phyloP scores from a whole-genome alignment of 2,888 invertebrate genomes.

The Luperina testacea region DNA sequence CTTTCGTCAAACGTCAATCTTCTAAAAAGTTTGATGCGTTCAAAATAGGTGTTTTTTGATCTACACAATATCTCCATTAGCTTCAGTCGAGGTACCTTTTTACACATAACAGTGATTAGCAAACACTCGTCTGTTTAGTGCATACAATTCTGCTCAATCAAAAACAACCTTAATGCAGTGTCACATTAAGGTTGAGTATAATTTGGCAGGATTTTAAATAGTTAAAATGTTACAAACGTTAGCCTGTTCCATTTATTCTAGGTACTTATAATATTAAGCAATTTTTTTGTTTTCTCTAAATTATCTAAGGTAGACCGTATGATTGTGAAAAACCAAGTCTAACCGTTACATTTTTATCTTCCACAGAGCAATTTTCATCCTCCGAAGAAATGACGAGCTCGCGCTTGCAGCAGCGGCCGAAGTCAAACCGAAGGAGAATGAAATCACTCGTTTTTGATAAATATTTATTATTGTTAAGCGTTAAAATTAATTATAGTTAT shows the following conservation, averaged over 20 bases:
- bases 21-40: neutral
- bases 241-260: neutral
- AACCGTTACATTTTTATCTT: constrained; percentile 41
- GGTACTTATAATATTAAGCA: neutral
- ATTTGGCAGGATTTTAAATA: neutral
- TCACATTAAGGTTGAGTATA: neutral
- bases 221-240: neutral
- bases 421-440: constrained; percentile 79
- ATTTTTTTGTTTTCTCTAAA: constrained; percentile 6
- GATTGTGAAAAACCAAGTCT: neutral
- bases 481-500: constrained; percentile 74
- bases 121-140: neutral
- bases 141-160: neutral
- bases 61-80: neutral
- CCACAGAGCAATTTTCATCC: constrained; percentile 78
- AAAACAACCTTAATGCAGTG: neutral
- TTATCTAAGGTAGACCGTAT: neutral
- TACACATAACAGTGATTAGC: neutral
- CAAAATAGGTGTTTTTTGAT: neutral
- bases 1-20: neutral
- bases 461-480: constrained; percentile 79
- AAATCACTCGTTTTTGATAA: constrained; percentile 85
- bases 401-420: constrained; percentile 65
- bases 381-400: constrained; percentile 76
- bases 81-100: neutral